Evolutionary conservation across 30 jellyfish, hydroid and myxozoan genomes (phyloP), one percentile per base, ranked within the genome.

Genomic region (Aurelia sp.): DNA sequence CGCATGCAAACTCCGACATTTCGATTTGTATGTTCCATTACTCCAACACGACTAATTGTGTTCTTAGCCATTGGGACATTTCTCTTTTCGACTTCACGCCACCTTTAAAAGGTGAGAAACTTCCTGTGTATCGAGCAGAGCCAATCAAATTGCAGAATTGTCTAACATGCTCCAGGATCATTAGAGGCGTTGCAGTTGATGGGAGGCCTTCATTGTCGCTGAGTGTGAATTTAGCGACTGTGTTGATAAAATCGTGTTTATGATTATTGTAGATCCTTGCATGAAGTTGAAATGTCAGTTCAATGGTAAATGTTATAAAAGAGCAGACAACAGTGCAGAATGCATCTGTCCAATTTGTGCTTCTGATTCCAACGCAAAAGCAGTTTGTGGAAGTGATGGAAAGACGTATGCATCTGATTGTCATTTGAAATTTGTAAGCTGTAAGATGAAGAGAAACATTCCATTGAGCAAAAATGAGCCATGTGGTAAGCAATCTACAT

Each of bases 301-400:
- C 12, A 86, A 74, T 71, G 81, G 85, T 20, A 30, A 82, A 30
- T n/a, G 91, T 15, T 30, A 60, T 53, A 74, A 21, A 41, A 68
- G 31, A 44, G n/a, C 68, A 5, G 93, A 84, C 48, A 63, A 40
- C 22, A 72, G 71, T 4, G n/a, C 89, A 22, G 73, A 64, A 53
- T 91, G 98, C 67, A 20, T 66, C 4, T 91, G 98, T 81, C 85
- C 57, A 30, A 22, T 19, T 1, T 91, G 98, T 58, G 62, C 8
- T 6, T 9, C 57, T 19, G 44, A 22, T n/a, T 17, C 67, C 12
- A 69, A 68, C n/a, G 60, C 40, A 30, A 15, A 40, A 10, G 86
- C 94, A 30, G 94, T 91, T 8, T 91, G 98, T 58, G 98, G 96
- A 69, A 83, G 91, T 75, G 90, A 91, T 67, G 96, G 95, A 44